Evolutionary conservation across 2,113 vertebrate genomes (phyloP), one percentile per base, ranked within the genome.

Genomic region (Rhinolophus sinicus): DNA sequence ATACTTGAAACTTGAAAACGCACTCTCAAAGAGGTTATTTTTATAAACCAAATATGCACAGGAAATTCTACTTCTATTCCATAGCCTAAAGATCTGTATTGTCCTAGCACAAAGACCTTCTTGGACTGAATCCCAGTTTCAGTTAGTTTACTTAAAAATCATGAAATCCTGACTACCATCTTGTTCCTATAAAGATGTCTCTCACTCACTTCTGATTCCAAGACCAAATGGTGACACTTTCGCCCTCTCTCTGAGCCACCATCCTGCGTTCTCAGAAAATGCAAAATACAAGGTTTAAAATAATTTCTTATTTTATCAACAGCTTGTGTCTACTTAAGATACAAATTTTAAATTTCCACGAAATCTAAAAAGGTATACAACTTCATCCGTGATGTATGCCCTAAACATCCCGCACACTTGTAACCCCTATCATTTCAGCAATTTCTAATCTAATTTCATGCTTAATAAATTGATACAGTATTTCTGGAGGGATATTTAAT

Each of bases 11-110:
- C 97, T 90, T 93, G 65, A 95, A 96, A 94, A 95, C 8, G 87
- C 52, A 21, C 93, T 98, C 98, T 95, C 96, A 98, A 98, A 98
- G 91, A 95, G 65, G 67, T 96, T 98, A 98, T 98, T 98, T 98
- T 98, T 98, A 95, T 75, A 94, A 96, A 56, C 94, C 73, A 94
- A 96, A 95, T 90, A 93, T 86, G 95, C 96, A 98, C 96, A 97
- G 97, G 95, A 98, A 98, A 97, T 95, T 90, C 98, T 96, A 38
- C 87, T 95, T 94, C 91, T 97, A 84, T 52, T 95, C 97, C 70
- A 47, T 33, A 65, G 96, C 77, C 96, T 97, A 94, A 95, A 96
- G 89, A 90, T 94, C 15, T 86, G 87, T 60, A 88, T 95, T 95
- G 97, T 94, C 96, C 95, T 78, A 95, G 96, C 94, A 97, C 97